Base-by-base conservation (phyloP, 2,888 invertebrate genomes). In the Epistrophe grossulariae region DNA sequence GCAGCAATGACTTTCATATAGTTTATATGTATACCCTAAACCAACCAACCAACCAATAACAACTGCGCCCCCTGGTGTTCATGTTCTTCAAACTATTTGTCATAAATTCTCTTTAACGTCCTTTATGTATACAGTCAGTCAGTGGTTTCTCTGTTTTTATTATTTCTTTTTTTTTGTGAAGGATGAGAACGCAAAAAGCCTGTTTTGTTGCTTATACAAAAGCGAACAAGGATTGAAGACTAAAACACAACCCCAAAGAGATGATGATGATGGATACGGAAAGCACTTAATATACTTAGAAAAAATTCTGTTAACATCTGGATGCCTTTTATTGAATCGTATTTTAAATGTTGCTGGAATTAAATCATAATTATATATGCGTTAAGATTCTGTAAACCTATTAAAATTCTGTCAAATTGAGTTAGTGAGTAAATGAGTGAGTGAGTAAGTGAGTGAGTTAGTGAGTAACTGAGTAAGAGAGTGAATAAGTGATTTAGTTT, bases 71-170 rank as follows among this genome's bases (percentile, higher is more conserved):
- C 11, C 60, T 73, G 48, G 70, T 19, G 62, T 73, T 77, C 77
- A 80, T 80, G 70, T 85, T 70, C 78, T 59, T 81, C 77, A 68
- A 62, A 84, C 77, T 77, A 70, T 77, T 81, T 85, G 84, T 81
- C 84, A 81, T 73, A 78, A 70, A 73, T 70, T 73, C 60, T 43
- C 72, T 66, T 50, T 13, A 66, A 66, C 13, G 24, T 74, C 64
- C 40, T 28, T 15, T 52, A 52, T 3, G 9, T 48, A 35, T 24
- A 24, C 40, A 71, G 59, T 62, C 79, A 52, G 35, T 24, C 35
- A 19, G n/a, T 55, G 9, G n/a, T 13, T 40, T 78, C 59, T 66
- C 9, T 10, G 28, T 43, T 1, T 11, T 13, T n/a, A 8, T 55
- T 57, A 28, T 4, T 45, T 40, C 59, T 52, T 50, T 45, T 52